A percentile compares a stretch with the other conserved stretches of the same genome.
Conservation (phyloP, 2,888 invertebrate species). For the Scaptomyza tumidula region DNA sequence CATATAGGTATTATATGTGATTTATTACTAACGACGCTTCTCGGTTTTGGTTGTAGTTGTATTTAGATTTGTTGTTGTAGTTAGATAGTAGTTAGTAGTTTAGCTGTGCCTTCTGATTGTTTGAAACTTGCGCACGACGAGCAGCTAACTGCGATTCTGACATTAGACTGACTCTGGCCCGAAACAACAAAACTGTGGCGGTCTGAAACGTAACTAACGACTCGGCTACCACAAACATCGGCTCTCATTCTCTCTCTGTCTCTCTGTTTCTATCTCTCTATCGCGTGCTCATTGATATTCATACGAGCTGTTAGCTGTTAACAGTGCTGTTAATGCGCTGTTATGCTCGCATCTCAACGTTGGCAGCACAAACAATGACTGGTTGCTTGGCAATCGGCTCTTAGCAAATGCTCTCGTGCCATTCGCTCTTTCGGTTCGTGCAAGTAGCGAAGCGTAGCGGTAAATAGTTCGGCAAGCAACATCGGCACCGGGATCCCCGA, state of each 20-base stretch:
- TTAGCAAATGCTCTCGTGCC: constrained; percentile 40
- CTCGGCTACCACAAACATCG: constrained; percentile 27
- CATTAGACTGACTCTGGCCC: constrained; percentile 80
- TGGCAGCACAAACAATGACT: constrained; percentile 60
- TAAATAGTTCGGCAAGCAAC: constrained; percentile 41
- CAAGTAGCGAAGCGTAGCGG: constrained; percentile 65
- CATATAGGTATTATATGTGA: constrained; percentile 32
- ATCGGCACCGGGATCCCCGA: constrained; percentile 49
- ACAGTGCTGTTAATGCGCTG: constrained; percentile 48
- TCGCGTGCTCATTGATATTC: constrained; percentile 12
- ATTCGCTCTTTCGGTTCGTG: constrained; percentile 45
- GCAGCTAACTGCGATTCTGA: constrained; percentile 83
- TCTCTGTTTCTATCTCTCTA: background rate
- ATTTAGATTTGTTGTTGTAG: constrained; percentile 31
- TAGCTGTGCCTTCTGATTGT: constrained; percentile 59
- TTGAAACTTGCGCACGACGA: constrained; percentile 82
- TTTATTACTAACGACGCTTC: constrained; percentile 55
- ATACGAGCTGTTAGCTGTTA: constrained; percentile 38
- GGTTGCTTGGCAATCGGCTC: constrained; percentile 57
- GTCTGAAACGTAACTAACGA: constrained; percentile 63
- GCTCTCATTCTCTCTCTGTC: constrained; percentile 11
- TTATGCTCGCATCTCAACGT: constrained; percentile 35
- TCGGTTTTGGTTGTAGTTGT: constrained; percentile 23
- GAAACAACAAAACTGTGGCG: constrained; percentile 70
- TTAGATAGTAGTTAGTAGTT: constrained; percentile 49